phyloP scores from a whole-genome alignment of 2,797 vertebrate species.

The Rallus crepitans region DNA sequence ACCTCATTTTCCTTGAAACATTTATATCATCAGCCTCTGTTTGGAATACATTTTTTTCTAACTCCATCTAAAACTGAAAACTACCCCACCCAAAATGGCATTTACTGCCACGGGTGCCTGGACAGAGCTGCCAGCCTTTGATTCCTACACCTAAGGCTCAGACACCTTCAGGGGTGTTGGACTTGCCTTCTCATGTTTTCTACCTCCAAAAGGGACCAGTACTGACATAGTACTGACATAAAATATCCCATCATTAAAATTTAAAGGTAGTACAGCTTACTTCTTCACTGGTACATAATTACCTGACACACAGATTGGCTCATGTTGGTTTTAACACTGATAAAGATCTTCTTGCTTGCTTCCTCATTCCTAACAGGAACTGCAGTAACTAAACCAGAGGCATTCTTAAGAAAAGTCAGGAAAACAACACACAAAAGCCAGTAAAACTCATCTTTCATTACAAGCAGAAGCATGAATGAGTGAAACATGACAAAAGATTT shows the following conservation, averaged over 20 bases:
- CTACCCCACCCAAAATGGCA: not conserved
- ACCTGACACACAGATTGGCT: not conserved
- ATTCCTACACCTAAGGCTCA: not conserved
- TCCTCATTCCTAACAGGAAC: not conserved
- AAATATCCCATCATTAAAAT: not conserved
- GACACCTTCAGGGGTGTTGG: not conserved
- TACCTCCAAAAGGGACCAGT: not conserved
- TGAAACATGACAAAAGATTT: not conserved
- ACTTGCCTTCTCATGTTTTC: not conserved
- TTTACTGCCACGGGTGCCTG: not conserved
- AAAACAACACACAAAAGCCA: not conserved
- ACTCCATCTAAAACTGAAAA: not conserved
- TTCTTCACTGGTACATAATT: not conserved
- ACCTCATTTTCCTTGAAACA: not conserved
- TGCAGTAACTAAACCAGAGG: not conserved
- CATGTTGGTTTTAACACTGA: not conserved
- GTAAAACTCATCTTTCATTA: not conserved
- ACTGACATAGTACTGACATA: not conserved
- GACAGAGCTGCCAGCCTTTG: not conserved
- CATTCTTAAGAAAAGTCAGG: not conserved
- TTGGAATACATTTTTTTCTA: not conserved
- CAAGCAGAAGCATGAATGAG: not conserved
- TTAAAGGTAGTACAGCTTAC: not conserved
- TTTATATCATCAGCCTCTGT: not conserved
- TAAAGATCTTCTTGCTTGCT: not conserved